Evolutionary conservation across 2,888 invertebrate species (phyloP).

Genomic region (Tromatobia lineatoria): DNA sequence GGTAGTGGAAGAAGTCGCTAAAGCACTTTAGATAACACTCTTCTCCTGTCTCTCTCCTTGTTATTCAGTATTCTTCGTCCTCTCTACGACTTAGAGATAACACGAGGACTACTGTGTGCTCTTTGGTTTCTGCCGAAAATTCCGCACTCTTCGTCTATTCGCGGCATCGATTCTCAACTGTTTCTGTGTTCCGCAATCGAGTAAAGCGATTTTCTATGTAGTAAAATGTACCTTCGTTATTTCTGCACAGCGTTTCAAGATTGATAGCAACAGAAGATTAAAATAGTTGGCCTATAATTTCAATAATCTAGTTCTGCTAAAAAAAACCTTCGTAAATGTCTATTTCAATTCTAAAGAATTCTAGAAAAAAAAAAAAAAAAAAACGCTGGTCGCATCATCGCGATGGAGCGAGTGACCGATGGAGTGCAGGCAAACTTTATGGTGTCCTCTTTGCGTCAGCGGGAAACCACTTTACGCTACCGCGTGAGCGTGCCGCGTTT

Average conservation of each 20-base stretch:
- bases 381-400: not conserved
- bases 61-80: constrained; percentile 9
- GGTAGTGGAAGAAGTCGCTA: constrained; percentile 26
- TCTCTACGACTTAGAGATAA: constrained; percentile 45
- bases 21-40: constrained; percentile 66
- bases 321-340: constrained; percentile 24
- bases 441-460: constrained; percentile 40
- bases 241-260: not conserved
- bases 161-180: constrained; percentile 27
- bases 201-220: constrained; percentile 38
- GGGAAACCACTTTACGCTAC: constrained; percentile 55
- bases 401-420: constrained; percentile 34
- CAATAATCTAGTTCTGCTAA: not conserved
- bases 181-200: constrained; percentile 13
- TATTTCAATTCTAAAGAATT: too few species aligned
- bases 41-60: constrained; percentile 46
- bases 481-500: constrained; percentile 40
- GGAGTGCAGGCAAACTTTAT: constrained; percentile 51
- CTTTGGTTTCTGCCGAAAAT: constrained; percentile 35
- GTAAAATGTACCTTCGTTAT: constrained; percentile 4
- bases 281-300: not conserved
- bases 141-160: constrained; percentile 20
- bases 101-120: constrained; percentile 40
- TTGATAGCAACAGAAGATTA: not conserved
- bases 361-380: not conserved